Conservation (phyloP, 1,140 invertebrate species). For the Rhizoglyphus robini region DNA sequence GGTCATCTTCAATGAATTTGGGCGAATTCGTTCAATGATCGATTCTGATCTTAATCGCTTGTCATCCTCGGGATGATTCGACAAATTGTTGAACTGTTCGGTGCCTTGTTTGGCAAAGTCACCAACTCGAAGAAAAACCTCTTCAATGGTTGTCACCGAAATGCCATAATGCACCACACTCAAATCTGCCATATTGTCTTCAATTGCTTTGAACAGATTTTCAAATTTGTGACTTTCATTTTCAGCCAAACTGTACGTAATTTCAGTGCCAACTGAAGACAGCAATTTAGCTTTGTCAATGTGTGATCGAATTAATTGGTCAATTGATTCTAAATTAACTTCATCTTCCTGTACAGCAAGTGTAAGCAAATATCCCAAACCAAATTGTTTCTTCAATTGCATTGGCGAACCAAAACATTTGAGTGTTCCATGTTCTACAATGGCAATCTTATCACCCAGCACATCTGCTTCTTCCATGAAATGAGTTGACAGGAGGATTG, state of each 20-base stretch:
- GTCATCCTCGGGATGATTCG: neutral
- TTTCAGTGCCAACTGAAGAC: slow-evolving; percentile 39
- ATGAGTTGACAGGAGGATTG: slow-evolving; percentile 54
- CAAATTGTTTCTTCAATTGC: slow-evolving; percentile 47
- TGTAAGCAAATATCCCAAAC: slow-evolving; percentile 38
- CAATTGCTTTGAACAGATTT: slow-evolving; percentile 39
- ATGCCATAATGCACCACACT: slow-evolving; percentile 44
- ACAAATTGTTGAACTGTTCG: neutral
- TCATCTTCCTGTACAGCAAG: neutral
- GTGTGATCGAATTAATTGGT: slow-evolving; percentile 35
- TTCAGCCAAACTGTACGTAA: slow-evolving; percentile 40
- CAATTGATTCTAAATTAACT: slow-evolving; percentile 24
- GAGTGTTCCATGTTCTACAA: slow-evolving; percentile 48
- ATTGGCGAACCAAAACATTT: slow-evolving; percentile 47
- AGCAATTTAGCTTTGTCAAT: slow-evolving; percentile 36
- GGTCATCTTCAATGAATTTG: slow-evolving; percentile 1
- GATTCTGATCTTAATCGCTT: too few species aligned
- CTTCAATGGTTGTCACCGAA: slow-evolving; percentile 47
- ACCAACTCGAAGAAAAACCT: slow-evolving; percentile 28
- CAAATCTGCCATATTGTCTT: slow-evolving; percentile 34
- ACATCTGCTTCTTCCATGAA: slow-evolving; percentile 51
- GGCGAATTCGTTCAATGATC: neutral
- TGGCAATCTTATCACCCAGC: slow-evolving; percentile 53
- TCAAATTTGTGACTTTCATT: slow-evolving; percentile 32
- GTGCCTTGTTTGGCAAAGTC: slow-evolving; percentile 14